Base-by-base conservation (phyloP, 2,888 invertebrate genomes). In the Acanthosepion lycidas region DNA sequence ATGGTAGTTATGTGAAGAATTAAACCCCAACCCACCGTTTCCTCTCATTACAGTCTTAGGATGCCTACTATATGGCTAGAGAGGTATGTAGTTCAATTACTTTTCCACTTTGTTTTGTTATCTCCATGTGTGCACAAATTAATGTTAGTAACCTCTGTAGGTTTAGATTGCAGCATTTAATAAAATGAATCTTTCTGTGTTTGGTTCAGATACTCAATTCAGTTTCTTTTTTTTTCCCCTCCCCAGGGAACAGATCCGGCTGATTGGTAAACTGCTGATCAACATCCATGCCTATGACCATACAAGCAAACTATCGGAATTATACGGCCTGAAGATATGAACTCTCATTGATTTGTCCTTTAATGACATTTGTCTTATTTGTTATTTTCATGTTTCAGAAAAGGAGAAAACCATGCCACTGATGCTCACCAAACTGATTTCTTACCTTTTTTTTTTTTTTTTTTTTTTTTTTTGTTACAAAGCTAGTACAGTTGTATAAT, bases 201-300 rank as follows among this genome's bases (percentile, higher is more conserved):
- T 23, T 59, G 23, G 6, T 23, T 59, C 6, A 23, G 23, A 59
- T 23, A 6, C 20, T 59, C 59, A 20, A 59, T 20, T 59, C 59
- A 6, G 20, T 59, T 59, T 59, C 20, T 55, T 18, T 59, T 49
- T 92, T 91, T 94, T 33, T 33, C 33, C 95, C 49, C 92, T 64
- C 96, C 96, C 4, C 96, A 97, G 97, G 95, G 97, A 97, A n/a
- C 96, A 96, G 94, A 96, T 97, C 78, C 97, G 97, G 94, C 97
- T 97, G 95, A 97, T 97, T 94, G 96, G 96, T 94, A 97, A 97
- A 95, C 96, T 97, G 93, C 95, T 97, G 92, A 96, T 97, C 94
- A 97, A 96, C 94, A 96, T 97, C 26, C 97, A 97, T 94, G 97
- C 97, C 23, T 96, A 97, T 95, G 96, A 97, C 94, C 97, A 97